phyloP scores from a whole-genome alignment of 2,888 invertebrate species.

The Agrilus biguttatus region DNA sequence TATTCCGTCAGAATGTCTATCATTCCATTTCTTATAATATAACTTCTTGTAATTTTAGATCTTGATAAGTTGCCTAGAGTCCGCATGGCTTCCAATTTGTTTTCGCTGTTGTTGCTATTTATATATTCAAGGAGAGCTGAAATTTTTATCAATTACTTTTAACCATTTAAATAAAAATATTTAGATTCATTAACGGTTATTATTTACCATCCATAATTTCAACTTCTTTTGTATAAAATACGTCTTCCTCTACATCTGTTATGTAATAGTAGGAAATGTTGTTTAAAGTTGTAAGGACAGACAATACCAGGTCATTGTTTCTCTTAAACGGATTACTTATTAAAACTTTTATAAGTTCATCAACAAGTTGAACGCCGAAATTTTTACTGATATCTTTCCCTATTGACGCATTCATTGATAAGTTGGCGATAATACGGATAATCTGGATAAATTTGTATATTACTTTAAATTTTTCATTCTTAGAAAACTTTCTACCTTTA shows the following conservation, averaged over 20 bases:
- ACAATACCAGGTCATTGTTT: constrained; percentile 60
- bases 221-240: constrained; percentile 34
- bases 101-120: constrained; percentile 34
- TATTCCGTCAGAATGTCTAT: constrained; percentile 41
- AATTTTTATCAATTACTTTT: constrained; percentile 9
- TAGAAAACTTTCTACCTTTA: constrained; percentile 37
- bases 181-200: no score
- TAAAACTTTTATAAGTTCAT: constrained; percentile 30
- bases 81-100: constrained; percentile 55
- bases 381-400: constrained; percentile 47
- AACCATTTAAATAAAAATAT: no score
- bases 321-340: constrained; percentile 36
- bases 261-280: constrained; percentile 67
- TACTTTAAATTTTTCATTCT: not conserved
- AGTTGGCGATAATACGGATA: constrained; percentile 72
- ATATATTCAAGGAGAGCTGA: constrained; percentile 32
- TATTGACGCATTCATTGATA: constrained; percentile 63
- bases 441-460: constrained; percentile 32
- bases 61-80: constrained; percentile 74
- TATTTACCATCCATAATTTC: constrained; percentile 34
- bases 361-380: constrained; percentile 27
- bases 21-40: constrained; percentile 52
- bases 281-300: constrained; percentile 68
- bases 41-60: constrained; percentile 46
- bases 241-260: constrained; percentile 28